Evolutionary conservation across 2,797 vertebrate species (phyloP), one percentile per base, ranked within the genome.

Genomic region (Notamacropus eugenii): DNA sequence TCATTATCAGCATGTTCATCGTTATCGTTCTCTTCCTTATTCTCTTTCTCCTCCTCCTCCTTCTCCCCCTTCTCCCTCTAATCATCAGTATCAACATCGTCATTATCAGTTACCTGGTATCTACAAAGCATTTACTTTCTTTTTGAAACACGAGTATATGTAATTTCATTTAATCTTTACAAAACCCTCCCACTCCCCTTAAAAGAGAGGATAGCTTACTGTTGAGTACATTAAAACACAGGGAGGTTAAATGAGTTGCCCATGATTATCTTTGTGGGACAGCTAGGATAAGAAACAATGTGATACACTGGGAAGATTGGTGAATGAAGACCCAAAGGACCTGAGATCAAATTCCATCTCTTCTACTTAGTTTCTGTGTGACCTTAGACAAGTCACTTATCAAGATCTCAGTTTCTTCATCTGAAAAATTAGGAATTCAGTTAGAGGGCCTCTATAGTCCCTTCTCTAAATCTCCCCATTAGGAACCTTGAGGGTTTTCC

Each of bases 201-300:
- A 31, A n/a, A 56, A 94, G 62, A 54, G 55, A 93, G 40, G 27
- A 92, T 1, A 31, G 90, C 10, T 90, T 94, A 95, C 90, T 92
- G 54, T 92, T 95, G 55, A 16, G 93, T 92, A 95, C 94, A 95
- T 62, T 50, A 62, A 5, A 82, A 27, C 31, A 94, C 5, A 90
- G 27, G 50, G 0, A 55, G 54, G 91, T 93, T 95, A 93, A 94
- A 97, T 92, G 95, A 94, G 54, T 94, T 95, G n/a, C 9, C 46
- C 92, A 50, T 50, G 74, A 46, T 10, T 46, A 87, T 22, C 24
- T 87, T 87, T 87, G 19, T 87, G 46, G 74, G 74, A 10, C 22
- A 87, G 40, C 8, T 87, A 50, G 40, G 8, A 46, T 82, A 3
- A 40, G 74, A 82, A 82, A 16, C 2, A 46, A 40, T 87, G 74